Percentiles rank a stretch among this genome's conserved stretches.
These are phyloP conservation scores for Orchesellides sinensis DNA, from an alignment of 2,888 invertebrate genomes.

Conservation along the genomic window DNA sequence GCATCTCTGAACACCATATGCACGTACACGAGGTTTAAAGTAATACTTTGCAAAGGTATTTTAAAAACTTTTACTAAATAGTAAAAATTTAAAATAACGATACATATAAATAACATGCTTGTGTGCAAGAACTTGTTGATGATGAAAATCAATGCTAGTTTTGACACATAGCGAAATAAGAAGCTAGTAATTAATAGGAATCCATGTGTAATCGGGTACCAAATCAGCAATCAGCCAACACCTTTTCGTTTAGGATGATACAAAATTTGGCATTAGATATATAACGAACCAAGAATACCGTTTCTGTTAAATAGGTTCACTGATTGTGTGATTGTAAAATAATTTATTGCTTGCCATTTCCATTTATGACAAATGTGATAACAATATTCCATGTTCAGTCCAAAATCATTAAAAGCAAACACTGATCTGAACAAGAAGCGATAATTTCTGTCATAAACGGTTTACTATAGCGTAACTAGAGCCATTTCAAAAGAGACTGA, in stretches of 20 bases:
- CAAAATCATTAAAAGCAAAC: background rate
- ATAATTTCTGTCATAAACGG: background rate
- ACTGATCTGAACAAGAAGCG: background rate
- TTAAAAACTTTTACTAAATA: too few relatives aligned
- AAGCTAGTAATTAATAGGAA: too few relatives aligned
- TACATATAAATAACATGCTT: too few relatives aligned
- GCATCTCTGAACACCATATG: background rate
- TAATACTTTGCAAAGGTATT: too few relatives aligned
- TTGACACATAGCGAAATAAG: too few relatives aligned
- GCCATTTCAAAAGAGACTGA: background rate
- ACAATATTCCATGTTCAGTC: slow-evolving; percentile 8
- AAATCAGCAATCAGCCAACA: background rate
- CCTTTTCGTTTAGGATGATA: slow-evolving; percentile 12
- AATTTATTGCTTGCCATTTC: slow-evolving; percentile 48
- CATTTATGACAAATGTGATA: slow-evolving; percentile 5
- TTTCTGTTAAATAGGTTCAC: too few relatives aligned
- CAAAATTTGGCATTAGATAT: slow-evolving; percentile 23
- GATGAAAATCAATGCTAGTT: too few relatives aligned
- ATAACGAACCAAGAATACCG: too few relatives aligned
- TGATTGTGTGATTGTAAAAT: too few relatives aligned
- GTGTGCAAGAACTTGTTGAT: too few relatives aligned
- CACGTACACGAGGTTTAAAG: too few relatives aligned
- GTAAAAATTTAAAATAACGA: too few relatives aligned
- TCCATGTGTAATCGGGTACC: background rate
- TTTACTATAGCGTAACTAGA: background rate